Conservation (phyloP, 1,140 invertebrate species). For the Atta texana region DNA sequence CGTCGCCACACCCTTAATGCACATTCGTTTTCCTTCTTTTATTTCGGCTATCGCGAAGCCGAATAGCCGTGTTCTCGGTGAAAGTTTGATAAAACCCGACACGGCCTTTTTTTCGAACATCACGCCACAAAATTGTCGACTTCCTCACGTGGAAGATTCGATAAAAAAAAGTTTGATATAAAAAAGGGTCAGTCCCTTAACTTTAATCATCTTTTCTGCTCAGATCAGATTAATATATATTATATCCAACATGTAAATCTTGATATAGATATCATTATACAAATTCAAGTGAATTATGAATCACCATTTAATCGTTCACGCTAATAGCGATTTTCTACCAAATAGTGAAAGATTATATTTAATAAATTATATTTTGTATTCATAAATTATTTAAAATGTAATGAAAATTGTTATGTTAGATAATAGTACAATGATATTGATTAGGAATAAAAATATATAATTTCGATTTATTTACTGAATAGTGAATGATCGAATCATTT, state of each 20-base stretch:
- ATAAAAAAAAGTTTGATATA: constrained; percentile 29
- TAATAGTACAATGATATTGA: not conserved
- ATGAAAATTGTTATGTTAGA: not conserved
- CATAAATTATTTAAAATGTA: not conserved
- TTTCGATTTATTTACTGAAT: not conserved
- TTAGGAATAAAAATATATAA: not conserved
- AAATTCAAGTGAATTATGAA: not conserved
- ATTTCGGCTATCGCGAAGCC: constrained; percentile 44
- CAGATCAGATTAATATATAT: constrained; percentile 1
- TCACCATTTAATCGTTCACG: not conserved
- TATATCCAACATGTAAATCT: not conserved
- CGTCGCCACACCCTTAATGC: constrained; percentile 60
- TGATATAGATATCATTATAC: not conserved
- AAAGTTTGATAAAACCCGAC: constrained; percentile 53
- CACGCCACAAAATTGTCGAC: constrained; percentile 32
- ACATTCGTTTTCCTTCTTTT: constrained; percentile 52
- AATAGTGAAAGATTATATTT: not conserved
- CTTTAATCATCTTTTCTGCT: not conserved
- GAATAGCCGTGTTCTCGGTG: constrained; percentile 16
- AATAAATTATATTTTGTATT: too few species aligned
- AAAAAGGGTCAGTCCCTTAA: not conserved
- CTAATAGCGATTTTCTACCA: not conserved
- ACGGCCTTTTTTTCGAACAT: constrained; percentile 20
- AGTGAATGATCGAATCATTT: not conserved
- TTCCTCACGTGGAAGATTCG: constrained; percentile 8